Evolutionary conservation across 2,113 vertebrate genomes (phyloP).

Genomic region (Rissa tridactyla): DNA sequence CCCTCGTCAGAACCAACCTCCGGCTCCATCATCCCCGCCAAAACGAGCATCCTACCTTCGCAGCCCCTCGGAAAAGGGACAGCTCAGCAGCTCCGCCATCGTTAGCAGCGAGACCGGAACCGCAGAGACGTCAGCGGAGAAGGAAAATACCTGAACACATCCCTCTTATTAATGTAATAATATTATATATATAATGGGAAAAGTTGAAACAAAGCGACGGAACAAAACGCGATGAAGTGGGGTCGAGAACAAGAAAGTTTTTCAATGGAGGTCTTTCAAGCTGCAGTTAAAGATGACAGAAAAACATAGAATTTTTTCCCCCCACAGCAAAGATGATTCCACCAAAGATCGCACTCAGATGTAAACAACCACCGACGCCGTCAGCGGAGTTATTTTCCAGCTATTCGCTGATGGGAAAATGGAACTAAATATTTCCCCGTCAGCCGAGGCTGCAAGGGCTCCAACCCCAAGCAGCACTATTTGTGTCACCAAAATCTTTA

Average conservation of each 20-base stretch:
- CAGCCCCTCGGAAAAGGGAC: not conserved
- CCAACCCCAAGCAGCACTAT: not conserved
- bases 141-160: accelerated
- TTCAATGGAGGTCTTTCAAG: not conserved
- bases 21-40: not conserved
- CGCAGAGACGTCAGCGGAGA: accelerated
- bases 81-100: no score
- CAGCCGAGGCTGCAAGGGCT: not conserved
- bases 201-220: not conserved
- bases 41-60: accelerated
- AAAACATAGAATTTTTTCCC: not conserved
- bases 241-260: not conserved
- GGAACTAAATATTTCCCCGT: not conserved
- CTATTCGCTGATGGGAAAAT: not conserved
- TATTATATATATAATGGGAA: not conserved
- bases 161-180: not conserved
- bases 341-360: not conserved
- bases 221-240: not conserved
- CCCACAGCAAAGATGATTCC: not conserved
- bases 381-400: not conserved
- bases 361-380: not conserved
- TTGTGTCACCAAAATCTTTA: not conserved
- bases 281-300: not conserved
- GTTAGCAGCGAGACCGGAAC: accelerated
- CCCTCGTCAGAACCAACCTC: not conserved